These are phyloP conservation scores for roundworm (Caenorhabditis elegans) DNA, from an alignment of 1,140 invertebrate genomes.

Conservation along the genomic window DNA sequence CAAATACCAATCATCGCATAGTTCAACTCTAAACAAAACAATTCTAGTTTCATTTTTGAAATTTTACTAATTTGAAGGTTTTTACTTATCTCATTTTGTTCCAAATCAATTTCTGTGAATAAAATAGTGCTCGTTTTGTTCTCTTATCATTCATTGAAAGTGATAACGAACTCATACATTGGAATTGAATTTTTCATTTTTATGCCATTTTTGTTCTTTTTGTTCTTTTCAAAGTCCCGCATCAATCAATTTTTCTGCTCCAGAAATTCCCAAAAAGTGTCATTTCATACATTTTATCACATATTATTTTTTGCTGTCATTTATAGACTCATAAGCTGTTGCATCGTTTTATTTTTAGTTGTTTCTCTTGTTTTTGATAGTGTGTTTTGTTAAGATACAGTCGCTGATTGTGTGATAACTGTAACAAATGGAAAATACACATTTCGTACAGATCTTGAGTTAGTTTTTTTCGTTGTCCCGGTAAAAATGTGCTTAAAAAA, in stretches of 20 bases:
- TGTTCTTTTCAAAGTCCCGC: neutral
- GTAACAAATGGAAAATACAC: neutral
- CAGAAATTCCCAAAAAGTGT: neutral
- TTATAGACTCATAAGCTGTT: neutral
- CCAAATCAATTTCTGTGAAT: no score
- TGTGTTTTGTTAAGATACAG: neutral
- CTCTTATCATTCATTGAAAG: neutral
- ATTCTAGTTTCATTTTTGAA: no score
- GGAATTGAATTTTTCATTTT: neutral
- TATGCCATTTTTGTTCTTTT: neutral
- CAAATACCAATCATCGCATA: no score
- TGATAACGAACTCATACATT: slow-evolving; percentile 14
- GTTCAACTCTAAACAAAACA: no score
- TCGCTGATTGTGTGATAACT: neutral
- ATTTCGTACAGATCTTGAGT: no score
- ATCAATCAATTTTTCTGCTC: neutral
- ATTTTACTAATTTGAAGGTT: no score
- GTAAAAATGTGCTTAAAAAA: no score
- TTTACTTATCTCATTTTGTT: no score
- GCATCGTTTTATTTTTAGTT: neutral
- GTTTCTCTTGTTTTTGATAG: slow-evolving; percentile 20
- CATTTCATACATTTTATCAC: neutral
- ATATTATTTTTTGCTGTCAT: neutral
- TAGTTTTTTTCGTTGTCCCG: no score
- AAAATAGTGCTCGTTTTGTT: neutral